These are phyloP conservation scores for Henricia sp. DNA, from an alignment of 53 echinoderm and acorn worm species.

Conservation along the genomic window DNA sequence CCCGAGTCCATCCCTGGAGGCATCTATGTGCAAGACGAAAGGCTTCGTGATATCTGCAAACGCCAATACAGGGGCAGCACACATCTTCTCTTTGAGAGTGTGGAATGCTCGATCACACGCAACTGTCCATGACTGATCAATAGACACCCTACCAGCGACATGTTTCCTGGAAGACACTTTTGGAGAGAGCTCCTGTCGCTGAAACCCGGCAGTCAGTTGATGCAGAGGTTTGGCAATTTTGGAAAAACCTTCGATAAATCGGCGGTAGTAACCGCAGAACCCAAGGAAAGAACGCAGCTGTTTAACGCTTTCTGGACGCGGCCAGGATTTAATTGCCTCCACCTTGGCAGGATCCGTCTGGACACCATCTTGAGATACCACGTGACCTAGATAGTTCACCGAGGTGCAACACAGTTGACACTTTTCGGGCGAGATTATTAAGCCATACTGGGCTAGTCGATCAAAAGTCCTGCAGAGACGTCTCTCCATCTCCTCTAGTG, in stretches of 20 bases:
- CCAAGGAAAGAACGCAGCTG: conserved; percentile 53
- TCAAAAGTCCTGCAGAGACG: conserved; percentile 36
- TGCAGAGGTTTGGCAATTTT: conserved; percentile 49
- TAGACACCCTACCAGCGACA: neutral
- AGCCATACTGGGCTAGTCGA: conserved; percentile 51
- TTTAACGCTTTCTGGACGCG: conserved; percentile 19
- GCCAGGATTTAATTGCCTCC: conserved; percentile 53
- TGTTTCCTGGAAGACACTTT: neutral
- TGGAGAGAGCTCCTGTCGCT: neutral
- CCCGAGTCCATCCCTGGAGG: conserved; percentile 66
- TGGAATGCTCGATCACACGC: conserved; percentile 62
- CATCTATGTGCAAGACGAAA: conserved; percentile 71
- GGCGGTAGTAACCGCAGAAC: no score
- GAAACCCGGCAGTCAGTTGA: conserved; percentile 4
- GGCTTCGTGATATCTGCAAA: conserved; percentile 66
- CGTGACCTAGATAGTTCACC: conserved; percentile 62
- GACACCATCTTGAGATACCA: conserved; percentile 50
- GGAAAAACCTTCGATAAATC: conserved; percentile 47
- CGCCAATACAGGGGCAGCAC: conserved; percentile 58
- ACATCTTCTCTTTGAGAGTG: conserved; percentile 30
- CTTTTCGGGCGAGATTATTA: conserved; percentile 61
- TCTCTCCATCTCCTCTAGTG: conserved; percentile 53
- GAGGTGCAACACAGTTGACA: conserved; percentile 64
- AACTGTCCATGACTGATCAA: conserved; percentile 46
- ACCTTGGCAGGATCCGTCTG: conserved; percentile 62